Evolutionary conservation across 2,797 vertebrate species (phyloP).

Genomic region (Rachycentron canadum): DNA sequence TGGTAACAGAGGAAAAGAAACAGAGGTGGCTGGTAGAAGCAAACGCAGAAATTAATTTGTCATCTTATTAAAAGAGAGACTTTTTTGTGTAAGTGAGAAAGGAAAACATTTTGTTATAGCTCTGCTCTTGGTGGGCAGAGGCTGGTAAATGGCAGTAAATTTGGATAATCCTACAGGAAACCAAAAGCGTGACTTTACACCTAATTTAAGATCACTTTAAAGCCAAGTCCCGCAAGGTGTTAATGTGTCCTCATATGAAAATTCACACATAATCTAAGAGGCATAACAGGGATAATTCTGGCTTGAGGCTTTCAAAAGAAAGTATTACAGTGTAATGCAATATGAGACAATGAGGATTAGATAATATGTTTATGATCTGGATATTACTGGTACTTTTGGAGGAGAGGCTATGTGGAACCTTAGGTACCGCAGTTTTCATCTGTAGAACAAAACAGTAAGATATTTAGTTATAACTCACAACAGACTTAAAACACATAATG

Average conservation of each 20-base stretch:
- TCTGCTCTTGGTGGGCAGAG: background rate
- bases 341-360: background rate
- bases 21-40: background rate
- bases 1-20: background rate
- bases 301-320: background rate
- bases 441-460: background rate
- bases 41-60: background rate
- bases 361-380: background rate
- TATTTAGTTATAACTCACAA: background rate
- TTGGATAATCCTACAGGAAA: slow-evolving; percentile 7
- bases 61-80: background rate
- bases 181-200: slow-evolving; percentile 2
- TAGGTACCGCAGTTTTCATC: background rate
- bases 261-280: background rate
- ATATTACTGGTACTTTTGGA: background rate
- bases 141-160: background rate
- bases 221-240: slow-evolving; percentile 5
- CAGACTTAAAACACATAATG: no score
- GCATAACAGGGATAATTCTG: background rate
- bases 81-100: background rate
- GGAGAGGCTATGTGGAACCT: background rate
- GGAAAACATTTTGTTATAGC: background rate
- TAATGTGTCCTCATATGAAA: background rate
- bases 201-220: slow-evolving; percentile 22
- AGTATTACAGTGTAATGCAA: background rate